phyloP scores from a whole-genome alignment of 2,888 invertebrate genomes.

The Acanthococcus lagerstroemiae region DNA sequence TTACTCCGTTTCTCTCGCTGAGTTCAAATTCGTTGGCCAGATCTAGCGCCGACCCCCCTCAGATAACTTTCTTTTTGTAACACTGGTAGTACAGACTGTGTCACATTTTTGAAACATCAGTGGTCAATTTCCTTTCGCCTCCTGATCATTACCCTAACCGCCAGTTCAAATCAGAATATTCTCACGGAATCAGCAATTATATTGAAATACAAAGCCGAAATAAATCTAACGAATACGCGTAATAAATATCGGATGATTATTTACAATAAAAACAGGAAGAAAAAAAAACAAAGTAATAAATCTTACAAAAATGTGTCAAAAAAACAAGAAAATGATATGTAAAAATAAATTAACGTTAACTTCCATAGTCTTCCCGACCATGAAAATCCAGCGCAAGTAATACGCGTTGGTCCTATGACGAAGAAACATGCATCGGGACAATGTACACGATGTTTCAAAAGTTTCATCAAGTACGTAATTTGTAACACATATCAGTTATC shows the following conservation, averaged over 20 bases:
- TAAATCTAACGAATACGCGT: slow-evolving; percentile 11
- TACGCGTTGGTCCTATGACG: not conserved
- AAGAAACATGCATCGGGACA: not conserved
- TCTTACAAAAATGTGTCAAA: slow-evolving; percentile 4
- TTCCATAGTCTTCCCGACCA: not conserved
- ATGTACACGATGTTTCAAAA: not conserved
- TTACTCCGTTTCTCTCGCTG: too few species aligned
- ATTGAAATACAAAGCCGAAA: slow-evolving; percentile 17
- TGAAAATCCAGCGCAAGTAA: not conserved
- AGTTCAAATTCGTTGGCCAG: too few species aligned
- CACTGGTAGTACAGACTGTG: too few species aligned
- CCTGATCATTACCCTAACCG: too few species aligned
- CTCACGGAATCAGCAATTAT: slow-evolving; percentile 7
- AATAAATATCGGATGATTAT: slow-evolving; percentile 7
- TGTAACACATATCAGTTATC: too few species aligned
- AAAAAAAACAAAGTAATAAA: not conserved
- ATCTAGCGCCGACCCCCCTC: too few species aligned
- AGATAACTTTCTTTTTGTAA: too few species aligned
- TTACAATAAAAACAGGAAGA: slow-evolving; percentile 6
- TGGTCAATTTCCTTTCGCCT: too few species aligned
- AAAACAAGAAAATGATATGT: slow-evolving; percentile 9
- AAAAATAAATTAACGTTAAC: slow-evolving; percentile 9
- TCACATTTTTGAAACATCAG: too few species aligned
- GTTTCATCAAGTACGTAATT: too few species aligned
- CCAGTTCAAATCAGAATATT: too few species aligned